Base-by-base conservation (phyloP, 2,797 vertebrate genomes). In the Neoniphon sammara region DNA sequence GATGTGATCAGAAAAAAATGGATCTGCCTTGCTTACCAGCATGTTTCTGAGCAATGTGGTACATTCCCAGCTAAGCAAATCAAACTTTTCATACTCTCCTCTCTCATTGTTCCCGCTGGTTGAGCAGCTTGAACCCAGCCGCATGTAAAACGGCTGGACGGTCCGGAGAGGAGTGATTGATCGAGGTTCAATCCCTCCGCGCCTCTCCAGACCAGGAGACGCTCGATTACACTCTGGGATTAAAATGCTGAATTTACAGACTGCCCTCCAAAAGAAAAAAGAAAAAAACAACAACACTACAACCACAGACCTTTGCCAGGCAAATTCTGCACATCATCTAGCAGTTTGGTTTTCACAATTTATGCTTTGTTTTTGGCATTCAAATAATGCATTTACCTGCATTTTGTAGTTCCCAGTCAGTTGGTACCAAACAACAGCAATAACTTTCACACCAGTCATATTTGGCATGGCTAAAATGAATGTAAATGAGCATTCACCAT, bases 171-270 rank as follows among this genome's bases (percentile, higher is more conserved):
- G 59, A 70, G 87, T 91, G 88, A 92, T 91, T 86, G 90, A 92
- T 91, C 79, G 83, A 15, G 64, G 80, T 77, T 89, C 84, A 79
- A 89, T 89, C 88, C 85, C 86, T 89, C 84, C 44, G 77, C 44
- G 73, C 80, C 78, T 92, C 87, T 90, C 81, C 85, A 88, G 90
- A 89, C 90, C 84, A 74, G 85, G 84, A 84, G 89, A 89, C 73
- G 88, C 88, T 93, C 87, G 77, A 92, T 92, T 91, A 91, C 88
- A 74, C 88, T 75, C 82, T 18, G 73, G 83, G 91, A 92, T 91
- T 90, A 92, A 87, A 89, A 89, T 86, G 87, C 89, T 89, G 88
- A 92, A 91, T 87, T 90, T 85, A 88, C 91, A 85, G 75, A 80
- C 80, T 80, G 82, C 14, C 42, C 71, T 80, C 77, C 61, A 61